Conservation (phyloP, 2,888 invertebrate genomes). For the Eledone cirrhosa region DNA sequence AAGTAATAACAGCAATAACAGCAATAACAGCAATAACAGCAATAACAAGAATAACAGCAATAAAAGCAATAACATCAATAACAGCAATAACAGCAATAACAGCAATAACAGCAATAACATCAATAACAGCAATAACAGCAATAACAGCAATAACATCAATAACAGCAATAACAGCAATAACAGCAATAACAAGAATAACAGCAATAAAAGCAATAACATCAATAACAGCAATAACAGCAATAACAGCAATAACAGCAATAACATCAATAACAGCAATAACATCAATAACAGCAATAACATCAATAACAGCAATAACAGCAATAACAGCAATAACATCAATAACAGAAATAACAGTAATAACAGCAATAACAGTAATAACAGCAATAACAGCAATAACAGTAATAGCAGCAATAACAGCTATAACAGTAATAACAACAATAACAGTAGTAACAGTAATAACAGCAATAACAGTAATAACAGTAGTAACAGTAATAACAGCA, state of each 20-base stretch:
- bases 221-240: not conserved
- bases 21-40: not conserved
- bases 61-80: not conserved
- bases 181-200: not conserved
- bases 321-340: not conserved
- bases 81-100: not conserved
- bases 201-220: not conserved
- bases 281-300: not conserved
- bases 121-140: not conserved
- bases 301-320: not conserved
- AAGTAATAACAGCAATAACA: not conserved
- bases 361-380: constrained; percentile 12
- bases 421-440: constrained; percentile 28
- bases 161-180: not conserved
- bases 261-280: not conserved
- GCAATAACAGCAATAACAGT: constrained; percentile 28
- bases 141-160: not conserved
- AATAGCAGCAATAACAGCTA: constrained; percentile 29
- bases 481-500: constrained; percentile 30
- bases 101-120: not conserved
- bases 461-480: constrained; percentile 29
- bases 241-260: not conserved
- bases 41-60: not conserved
- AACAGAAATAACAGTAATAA: not conserved
- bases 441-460: constrained; percentile 27